Evolutionary conservation across 2,888 invertebrate species (phyloP).

Genomic region (Cacoxenus indagator): DNA sequence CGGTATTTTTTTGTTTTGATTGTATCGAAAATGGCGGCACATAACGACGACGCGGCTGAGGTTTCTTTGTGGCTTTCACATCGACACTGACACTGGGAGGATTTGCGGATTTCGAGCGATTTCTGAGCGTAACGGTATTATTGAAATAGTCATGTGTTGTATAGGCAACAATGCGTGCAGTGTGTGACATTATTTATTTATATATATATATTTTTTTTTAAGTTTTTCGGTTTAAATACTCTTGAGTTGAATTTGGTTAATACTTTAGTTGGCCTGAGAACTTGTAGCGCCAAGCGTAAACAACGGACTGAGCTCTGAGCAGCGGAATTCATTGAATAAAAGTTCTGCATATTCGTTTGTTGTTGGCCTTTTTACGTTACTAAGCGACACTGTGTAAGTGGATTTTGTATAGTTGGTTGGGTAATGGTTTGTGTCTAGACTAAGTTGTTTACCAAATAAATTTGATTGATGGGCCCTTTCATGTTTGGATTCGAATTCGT

Average conservation of each 20-base stretch:
- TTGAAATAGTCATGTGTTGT: constrained; percentile 45
- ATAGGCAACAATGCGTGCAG: constrained; percentile 46
- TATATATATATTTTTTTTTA: not conserved
- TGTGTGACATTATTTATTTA: constrained; percentile 51
- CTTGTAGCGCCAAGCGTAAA: constrained; percentile 47
- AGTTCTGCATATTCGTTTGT: no score
- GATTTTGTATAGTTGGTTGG: not conserved
- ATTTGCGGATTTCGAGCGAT: constrained; percentile 63
- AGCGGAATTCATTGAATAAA: not conserved
- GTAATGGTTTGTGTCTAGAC: not conserved
- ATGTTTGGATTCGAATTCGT: no score
- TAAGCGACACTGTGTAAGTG: not conserved
- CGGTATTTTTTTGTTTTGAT: constrained; percentile 84
- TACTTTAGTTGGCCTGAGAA: constrained; percentile 15
- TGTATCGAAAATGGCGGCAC: constrained; percentile 91
- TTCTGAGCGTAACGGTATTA: constrained; percentile 40
- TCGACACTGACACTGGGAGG: constrained; percentile 47
- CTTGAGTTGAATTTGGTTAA: not conserved
- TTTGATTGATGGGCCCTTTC: no score
- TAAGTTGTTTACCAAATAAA: not conserved
- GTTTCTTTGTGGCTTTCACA: constrained; percentile 14
- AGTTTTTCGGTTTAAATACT: not conserved
- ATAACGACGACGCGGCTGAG: constrained; percentile 72
- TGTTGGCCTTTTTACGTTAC: not conserved
- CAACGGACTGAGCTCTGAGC: constrained; percentile 41